These are phyloP conservation scores for Geodia barretti DNA, from an alignment of 37 sponge, comb jelly and placozoan species.

Conservation along the genomic window DNA sequence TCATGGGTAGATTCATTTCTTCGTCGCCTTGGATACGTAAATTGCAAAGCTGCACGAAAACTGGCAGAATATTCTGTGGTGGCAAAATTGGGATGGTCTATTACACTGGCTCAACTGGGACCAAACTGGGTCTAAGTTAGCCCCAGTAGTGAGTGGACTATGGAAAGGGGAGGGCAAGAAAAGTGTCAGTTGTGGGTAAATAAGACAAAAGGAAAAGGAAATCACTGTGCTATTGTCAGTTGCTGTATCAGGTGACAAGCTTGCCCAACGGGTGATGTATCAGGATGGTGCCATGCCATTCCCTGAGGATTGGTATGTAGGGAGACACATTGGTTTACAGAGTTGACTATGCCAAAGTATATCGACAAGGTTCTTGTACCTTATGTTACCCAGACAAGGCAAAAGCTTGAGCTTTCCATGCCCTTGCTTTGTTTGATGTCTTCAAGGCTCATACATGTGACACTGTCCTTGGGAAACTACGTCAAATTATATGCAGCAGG, in stretches of 20 bases:
- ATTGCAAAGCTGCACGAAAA: conserved; percentile 26
- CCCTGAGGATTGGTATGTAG: conserved; percentile 30
- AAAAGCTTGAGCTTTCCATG: conserved; percentile 2
- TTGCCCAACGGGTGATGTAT: too few species aligned
- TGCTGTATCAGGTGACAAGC: too few species aligned
- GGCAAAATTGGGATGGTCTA: too few species aligned
- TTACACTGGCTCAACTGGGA: too few species aligned
- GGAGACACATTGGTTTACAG: conserved; percentile 37
- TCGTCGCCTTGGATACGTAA: conserved; percentile 7
- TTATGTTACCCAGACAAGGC: conserved; percentile 1
- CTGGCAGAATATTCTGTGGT: not conserved
- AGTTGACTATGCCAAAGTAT: conserved; percentile 28
- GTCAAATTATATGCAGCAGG: conserved; percentile 5
- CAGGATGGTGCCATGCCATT: too few species aligned
- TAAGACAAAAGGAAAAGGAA: too few species aligned
- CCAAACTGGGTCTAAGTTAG: too few species aligned
- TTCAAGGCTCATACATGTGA: conserved; percentile 5
- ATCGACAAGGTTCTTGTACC: conserved; percentile 18
- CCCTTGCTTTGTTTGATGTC: conserved; percentile 24
- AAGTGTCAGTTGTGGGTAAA: too few species aligned
- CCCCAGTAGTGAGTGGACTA: too few species aligned
- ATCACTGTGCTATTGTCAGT: too few species aligned
- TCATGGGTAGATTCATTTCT: conserved; percentile 23
- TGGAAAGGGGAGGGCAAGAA: too few species aligned
- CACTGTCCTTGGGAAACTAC: conserved; percentile 7